Evolutionary conservation across 1,140 invertebrate genomes (phyloP).

Genomic region (Luehdorfia chinensis): DNA sequence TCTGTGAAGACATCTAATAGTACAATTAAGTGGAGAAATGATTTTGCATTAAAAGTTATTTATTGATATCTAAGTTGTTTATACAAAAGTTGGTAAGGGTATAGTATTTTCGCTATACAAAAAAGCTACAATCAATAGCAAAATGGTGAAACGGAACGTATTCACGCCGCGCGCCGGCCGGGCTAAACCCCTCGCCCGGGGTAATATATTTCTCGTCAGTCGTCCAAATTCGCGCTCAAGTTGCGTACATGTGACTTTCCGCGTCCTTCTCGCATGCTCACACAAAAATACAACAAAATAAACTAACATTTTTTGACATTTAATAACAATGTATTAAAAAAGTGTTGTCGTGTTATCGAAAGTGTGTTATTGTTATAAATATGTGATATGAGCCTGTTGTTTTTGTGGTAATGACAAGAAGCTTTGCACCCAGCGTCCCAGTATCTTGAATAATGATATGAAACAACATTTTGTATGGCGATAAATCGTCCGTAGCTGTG

Average conservation of each 20-base stretch:
- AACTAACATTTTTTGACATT: constrained; percentile 42
- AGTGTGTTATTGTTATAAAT: constrained; percentile 37
- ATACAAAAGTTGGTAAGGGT: constrained; percentile 2
- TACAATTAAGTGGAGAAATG: too few species aligned
- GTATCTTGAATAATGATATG: constrained; percentile 61
- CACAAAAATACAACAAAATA: constrained; percentile 61
- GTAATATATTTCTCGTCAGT: constrained; percentile 41
- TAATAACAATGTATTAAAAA: constrained; percentile 35
- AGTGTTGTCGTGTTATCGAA: constrained; percentile 35
- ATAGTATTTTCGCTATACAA: constrained; percentile 14
- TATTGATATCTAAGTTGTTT: too few species aligned
- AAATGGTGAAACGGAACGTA: constrained; percentile 52
- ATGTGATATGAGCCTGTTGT: constrained; percentile 35
- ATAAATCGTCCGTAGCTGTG: constrained; percentile 60
- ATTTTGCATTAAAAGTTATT: too few species aligned
- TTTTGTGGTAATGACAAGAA: constrained; percentile 39
- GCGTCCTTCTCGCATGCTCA: constrained; percentile 9
- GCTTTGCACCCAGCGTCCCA: constrained; percentile 43
- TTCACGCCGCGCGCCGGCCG: constrained; percentile 47
- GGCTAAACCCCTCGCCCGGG: constrained; percentile 52
- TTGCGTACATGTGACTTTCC: constrained; percentile 11
- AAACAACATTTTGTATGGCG: constrained; percentile 60
- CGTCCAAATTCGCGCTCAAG: constrained; percentile 41
- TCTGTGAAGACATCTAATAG: too few species aligned
- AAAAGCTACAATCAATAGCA: constrained; percentile 34